Conservation (phyloP, 35 echinoderm and acorn worm genomes). For the Anneissia japonica region DNA sequence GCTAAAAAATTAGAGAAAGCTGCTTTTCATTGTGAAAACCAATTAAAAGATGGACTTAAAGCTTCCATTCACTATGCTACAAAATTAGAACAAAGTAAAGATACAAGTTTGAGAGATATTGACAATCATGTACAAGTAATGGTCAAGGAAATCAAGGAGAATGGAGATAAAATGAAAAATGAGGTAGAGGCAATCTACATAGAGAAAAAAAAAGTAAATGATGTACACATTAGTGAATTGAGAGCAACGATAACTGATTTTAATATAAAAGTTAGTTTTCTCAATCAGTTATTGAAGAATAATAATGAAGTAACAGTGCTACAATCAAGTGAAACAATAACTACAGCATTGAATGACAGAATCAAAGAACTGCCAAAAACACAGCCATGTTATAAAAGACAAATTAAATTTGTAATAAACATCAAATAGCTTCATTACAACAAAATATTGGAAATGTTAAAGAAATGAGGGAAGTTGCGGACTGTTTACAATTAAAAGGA, state of each 20-base stretch:
- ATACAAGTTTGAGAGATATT: not conserved
- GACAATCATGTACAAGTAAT: not conserved
- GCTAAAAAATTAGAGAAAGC: not conserved
- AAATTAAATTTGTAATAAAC: not conserved
- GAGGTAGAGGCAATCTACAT: not conserved
- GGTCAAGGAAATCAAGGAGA: not conserved
- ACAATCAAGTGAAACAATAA: not conserved
- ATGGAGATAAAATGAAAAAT: not conserved
- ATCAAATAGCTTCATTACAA: not conserved
- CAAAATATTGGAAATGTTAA: not conserved
- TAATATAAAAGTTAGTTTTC: not conserved
- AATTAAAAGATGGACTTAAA: not conserved
- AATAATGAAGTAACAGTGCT: not conserved
- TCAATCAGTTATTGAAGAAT: not conserved
- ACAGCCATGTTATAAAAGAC: not conserved
- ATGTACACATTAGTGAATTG: not conserved
- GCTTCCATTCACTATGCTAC: not conserved
- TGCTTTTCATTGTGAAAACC: not conserved
- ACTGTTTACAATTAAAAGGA: not conserved
- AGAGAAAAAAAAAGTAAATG: not conserved
- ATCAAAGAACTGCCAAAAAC: not conserved
- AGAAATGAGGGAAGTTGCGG: not conserved
- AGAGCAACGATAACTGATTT: not conserved
- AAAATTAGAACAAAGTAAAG: not conserved
- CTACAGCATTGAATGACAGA: not conserved